phyloP scores from a whole-genome alignment of 2,888 invertebrate genomes.

The Cheilosia soror region DNA sequence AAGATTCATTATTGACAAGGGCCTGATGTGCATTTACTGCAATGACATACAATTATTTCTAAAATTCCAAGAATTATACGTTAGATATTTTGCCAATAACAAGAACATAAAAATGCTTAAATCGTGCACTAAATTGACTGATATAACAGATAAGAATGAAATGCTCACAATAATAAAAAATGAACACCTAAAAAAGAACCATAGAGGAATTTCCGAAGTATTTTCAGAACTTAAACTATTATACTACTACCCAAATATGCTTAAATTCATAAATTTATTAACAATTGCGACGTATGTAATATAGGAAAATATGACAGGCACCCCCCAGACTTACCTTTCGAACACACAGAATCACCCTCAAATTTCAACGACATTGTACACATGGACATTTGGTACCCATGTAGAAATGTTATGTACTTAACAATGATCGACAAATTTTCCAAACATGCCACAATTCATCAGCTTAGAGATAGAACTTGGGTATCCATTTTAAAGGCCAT shows the following conservation, averaged over 20 bases:
- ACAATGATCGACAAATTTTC: slow-evolving; percentile 37
- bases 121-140: slow-evolving; percentile 16
- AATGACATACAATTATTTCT: slow-evolving; percentile 28
- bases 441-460: slow-evolving; percentile 34
- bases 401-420: slow-evolving; percentile 40
- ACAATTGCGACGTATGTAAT: slow-evolving; percentile 41
- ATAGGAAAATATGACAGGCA: slow-evolving; percentile 21
- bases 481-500: slow-evolving; percentile 20
- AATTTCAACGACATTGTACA: slow-evolving; percentile 32
- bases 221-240: slow-evolving; percentile 31
- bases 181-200: slow-evolving; percentile 41
- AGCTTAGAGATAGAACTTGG: slow-evolving; percentile 31
- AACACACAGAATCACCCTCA: slow-evolving; percentile 8
- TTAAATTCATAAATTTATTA: slow-evolving; percentile 42
- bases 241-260: slow-evolving; percentile 40
- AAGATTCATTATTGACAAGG: slow-evolving; percentile 40
- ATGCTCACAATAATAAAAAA: slow-evolving; percentile 18
- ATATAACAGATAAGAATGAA: slow-evolving; percentile 40
- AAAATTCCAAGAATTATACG: slow-evolving; percentile 47
- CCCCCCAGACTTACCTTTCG: not conserved
- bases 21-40: slow-evolving; percentile 56
- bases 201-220: slow-evolving; percentile 40
- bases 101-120: slow-evolving; percentile 44
- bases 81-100: slow-evolving; percentile 53
- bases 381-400: slow-evolving; percentile 36